Evolutionary conservation across 2,113 vertebrate genomes (phyloP).

Genomic region (Zeus faber): DNA sequence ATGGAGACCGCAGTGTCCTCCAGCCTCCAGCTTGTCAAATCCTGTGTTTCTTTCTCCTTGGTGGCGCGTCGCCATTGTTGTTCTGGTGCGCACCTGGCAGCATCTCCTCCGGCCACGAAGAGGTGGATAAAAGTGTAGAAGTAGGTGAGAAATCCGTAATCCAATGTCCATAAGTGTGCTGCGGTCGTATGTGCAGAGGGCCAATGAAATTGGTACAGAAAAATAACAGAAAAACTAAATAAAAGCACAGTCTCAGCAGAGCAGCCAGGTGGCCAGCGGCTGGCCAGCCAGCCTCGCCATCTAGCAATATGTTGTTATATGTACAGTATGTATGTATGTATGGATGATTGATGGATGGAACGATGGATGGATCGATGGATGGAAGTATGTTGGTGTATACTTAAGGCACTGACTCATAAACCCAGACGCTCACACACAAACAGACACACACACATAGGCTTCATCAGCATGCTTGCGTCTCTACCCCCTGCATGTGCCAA

Average conservation of each 20-base stretch:
- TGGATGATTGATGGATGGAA: neutral
- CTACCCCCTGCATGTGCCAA: conserved; percentile 36
- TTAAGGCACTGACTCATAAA: neutral
- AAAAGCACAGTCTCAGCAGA: neutral
- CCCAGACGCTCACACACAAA: neutral
- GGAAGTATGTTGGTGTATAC: neutral
- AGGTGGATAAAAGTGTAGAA: too few species aligned
- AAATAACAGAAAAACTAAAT: neutral
- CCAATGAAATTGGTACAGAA: neutral
- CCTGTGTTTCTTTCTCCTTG: neutral
- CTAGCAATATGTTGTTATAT: neutral
- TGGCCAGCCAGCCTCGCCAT: neutral
- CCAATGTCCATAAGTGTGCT: too few species aligned
- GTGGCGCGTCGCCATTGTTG: neutral
- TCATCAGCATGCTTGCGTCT: conserved; percentile 26
- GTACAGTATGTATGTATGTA: neutral
- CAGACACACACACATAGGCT: neutral
- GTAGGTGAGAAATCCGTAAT: too few species aligned
- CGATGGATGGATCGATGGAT: neutral
- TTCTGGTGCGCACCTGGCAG: neutral
- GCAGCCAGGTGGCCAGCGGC: too few species aligned
- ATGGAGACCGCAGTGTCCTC: too few species aligned
- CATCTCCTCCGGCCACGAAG: neutral
- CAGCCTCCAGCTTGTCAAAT: too few species aligned
- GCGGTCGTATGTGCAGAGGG: neutral